A percentile compares a stretch with the other conserved stretches of the same genome.
phyloP scores from a whole-genome alignment of 2,113 vertebrate genomes.

The Dromaius novaehollandiae region DNA sequence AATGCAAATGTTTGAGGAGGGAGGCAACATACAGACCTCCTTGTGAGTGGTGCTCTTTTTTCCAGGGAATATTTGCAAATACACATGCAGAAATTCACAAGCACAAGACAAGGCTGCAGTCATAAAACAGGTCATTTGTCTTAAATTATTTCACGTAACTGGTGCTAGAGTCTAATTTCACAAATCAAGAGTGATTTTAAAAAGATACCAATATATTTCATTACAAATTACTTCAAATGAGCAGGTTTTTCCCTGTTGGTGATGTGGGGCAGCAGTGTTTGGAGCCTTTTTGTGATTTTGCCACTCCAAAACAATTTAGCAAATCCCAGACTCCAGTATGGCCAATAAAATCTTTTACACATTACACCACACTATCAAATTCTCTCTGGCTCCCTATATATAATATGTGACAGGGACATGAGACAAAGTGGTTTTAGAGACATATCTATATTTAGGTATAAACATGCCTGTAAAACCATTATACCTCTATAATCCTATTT shows the following conservation, averaged over 20 bases:
- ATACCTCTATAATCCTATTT: conserved; percentile 20
- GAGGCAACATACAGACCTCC: not conserved
- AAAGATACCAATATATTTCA: not conserved
- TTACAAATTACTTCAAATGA: not conserved
- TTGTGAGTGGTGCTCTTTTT: not conserved
- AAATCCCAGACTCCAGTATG: not conserved
- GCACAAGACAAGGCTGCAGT: not conserved
- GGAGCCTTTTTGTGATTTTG: not conserved
- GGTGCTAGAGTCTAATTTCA: not conserved
- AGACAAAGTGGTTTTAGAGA: conserved; percentile 24
- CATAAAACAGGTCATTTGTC: not conserved
- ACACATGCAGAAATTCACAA: not conserved
- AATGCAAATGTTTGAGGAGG: not conserved
- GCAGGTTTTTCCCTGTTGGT: not conserved
- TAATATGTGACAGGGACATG: not conserved
- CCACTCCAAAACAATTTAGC: not conserved
- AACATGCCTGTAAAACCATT: conserved; percentile 45
- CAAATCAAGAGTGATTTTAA: not conserved
- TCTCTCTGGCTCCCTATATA: not conserved
- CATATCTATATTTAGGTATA: conserved; percentile 49
- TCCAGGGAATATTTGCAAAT: not conserved
- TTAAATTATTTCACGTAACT: not conserved
- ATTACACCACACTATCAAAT: not conserved
- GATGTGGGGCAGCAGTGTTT: not conserved
- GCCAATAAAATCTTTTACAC: not conserved